Evolutionary conservation across 1,140 invertebrate species (phyloP).

Genomic region (Aleiodes sp.): DNA sequence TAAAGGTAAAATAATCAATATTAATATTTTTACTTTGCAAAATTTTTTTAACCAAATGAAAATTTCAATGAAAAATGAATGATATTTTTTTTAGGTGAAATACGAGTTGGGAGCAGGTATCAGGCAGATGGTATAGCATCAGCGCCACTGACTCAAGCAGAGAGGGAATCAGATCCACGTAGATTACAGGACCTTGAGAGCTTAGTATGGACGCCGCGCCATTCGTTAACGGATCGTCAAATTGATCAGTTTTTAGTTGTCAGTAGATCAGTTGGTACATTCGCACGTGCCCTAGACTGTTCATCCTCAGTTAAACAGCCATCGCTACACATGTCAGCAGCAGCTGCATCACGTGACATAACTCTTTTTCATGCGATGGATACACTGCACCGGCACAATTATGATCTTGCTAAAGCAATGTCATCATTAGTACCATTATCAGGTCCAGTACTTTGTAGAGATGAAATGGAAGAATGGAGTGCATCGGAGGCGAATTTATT

Average conservation of each 20-base stretch:
- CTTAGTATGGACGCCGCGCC: slow-evolving; percentile 92
- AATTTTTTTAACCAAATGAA: background rate
- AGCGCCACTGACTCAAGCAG: slow-evolving; percentile 66
- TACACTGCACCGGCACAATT: slow-evolving; percentile 91
- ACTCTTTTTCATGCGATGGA: slow-evolving; percentile 99
- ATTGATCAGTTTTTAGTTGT: slow-evolving; percentile 99
- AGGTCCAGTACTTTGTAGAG: slow-evolving; percentile 95
- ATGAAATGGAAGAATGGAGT: slow-evolving; percentile 99
- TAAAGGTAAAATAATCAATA: slow-evolving; percentile 79
- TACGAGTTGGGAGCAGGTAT: slow-evolving; percentile 92
- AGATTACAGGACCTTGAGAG: slow-evolving; percentile 86
- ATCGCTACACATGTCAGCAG: slow-evolving; percentile 97
- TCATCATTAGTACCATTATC: slow-evolving; percentile 93
- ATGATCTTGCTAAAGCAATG: slow-evolving; percentile 91
- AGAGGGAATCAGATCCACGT: slow-evolving; percentile 76
- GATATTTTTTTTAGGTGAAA: slow-evolving; percentile 61
- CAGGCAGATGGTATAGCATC: slow-evolving; percentile 82
- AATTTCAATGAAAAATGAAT: background rate
- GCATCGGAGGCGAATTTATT: slow-evolving; percentile 99
- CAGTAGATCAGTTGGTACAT: slow-evolving; percentile 97
- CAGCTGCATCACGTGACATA: slow-evolving; percentile 97
- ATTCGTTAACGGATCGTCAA: slow-evolving; percentile 90
- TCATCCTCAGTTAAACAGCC: slow-evolving; percentile 98
- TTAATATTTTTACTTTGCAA: slow-evolving; percentile 4
- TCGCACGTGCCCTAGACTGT: slow-evolving; percentile 97